Evolutionary conservation across 1,140 invertebrate genomes (phyloP), one percentile per base, ranked within the genome.

Genomic region (Babylonia areolata): DNA sequence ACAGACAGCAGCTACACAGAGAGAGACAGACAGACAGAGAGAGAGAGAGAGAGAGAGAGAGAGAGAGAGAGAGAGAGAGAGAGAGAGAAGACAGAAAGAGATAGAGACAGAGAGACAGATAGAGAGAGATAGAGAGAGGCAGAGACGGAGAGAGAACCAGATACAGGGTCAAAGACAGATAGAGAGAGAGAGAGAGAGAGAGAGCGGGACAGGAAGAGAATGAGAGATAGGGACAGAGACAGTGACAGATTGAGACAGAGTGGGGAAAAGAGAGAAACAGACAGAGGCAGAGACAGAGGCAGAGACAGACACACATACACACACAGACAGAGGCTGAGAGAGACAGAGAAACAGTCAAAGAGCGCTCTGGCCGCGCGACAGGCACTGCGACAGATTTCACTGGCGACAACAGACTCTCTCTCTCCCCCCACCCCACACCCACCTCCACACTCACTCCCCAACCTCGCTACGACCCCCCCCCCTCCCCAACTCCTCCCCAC

Each of bases 21-120:
- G 9, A 33, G 23, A 37, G 33, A 83, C 12, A 64, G 40, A 37
- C 15, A 69, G 54, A 17, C 20, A 35, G 31, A 83, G 51, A 64
- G 23, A 23, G 23, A 23, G 58, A 64, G 58, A 64, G 31, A 82
- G 37, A 58, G 37, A 82, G 31, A 82, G n/a, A 31, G 37, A 46
- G 39, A 82, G n/a, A 58, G 51, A 82, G 40, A 51, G 51, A 58
- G 37, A 82, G 80, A 82, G 37, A 54, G 39, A 82, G 37, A 58
- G 51, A 82, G 80, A 82, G n/a, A 58, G 51, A 82, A n/a, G n/a
- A n/a, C 46, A 51, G 46, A 51, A 9, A 33, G 23, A 37, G 33
- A 83, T 3, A 64, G 40, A 37, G 54, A 17, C 20, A 35, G 31
- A 83, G 51, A 64, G 23, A 23, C 5, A 23, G 58, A 64, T 12